Conservation (phyloP, 1,140 invertebrate species). For the Lucilia cuprina region DNA sequence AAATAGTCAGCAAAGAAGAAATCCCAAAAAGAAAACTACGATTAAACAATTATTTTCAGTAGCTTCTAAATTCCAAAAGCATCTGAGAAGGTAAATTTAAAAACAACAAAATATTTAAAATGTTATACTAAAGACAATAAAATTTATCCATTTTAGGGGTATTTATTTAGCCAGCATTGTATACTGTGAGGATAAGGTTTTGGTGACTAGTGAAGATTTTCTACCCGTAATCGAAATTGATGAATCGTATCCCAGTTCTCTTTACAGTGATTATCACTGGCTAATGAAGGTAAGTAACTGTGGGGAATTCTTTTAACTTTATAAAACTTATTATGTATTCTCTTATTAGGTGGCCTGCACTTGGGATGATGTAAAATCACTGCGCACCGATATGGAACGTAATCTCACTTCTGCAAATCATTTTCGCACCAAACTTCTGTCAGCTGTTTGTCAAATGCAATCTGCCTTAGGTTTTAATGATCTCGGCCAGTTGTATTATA, state of each 20-base stretch:
- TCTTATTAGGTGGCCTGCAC: conserved; percentile 79
- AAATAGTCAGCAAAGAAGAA: conserved; percentile 69
- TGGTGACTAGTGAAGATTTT: conserved; percentile 96
- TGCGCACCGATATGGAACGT: conserved; percentile 92
- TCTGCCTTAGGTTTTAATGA: conserved; percentile 88
- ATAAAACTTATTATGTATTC: not conserved
- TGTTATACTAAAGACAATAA: not conserved
- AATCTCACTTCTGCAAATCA: conserved; percentile 88
- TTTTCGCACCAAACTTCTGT: conserved; percentile 89
- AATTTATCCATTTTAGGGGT: conserved; percentile 71
- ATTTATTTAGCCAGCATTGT: conserved; percentile 91
- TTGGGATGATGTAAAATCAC: conserved; percentile 93
- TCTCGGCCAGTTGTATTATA: conserved; percentile 90
- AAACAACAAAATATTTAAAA: no score
- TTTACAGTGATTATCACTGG: conserved; percentile 96
- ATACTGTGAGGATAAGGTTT: conserved; percentile 92
- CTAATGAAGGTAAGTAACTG: conserved; percentile 85
- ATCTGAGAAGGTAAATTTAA: conserved; percentile 75
- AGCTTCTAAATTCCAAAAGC: conserved; percentile 94
- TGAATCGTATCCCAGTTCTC: conserved; percentile 89
- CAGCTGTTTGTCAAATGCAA: conserved; percentile 92
- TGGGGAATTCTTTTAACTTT: not conserved
- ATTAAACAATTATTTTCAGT: conserved; percentile 94
- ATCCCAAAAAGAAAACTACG: conserved; percentile 84
- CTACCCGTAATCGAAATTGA: conserved; percentile 96